Evolutionary conservation across 2,113 vertebrate species (phyloP).

Genomic region (Merops nubicus): DNA sequence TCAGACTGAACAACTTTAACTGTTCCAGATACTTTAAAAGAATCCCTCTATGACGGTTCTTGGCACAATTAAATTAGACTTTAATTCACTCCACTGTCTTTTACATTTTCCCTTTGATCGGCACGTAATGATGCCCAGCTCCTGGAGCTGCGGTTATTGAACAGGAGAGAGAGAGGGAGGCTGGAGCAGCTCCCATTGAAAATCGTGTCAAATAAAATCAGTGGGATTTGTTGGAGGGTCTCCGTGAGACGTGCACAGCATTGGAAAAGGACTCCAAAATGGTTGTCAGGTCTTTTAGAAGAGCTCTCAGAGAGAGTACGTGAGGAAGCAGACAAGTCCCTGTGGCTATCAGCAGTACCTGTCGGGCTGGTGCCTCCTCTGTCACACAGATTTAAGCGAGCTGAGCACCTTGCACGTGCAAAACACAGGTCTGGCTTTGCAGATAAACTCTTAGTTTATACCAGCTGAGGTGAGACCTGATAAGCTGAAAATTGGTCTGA

Average conservation of each 20-base stretch:
- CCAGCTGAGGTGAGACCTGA: not conserved
- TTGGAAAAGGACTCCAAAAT: not conserved
- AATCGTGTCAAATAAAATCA: slow-evolving; percentile 50
- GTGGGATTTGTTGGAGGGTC: slow-evolving; percentile 43
- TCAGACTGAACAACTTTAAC: not conserved
- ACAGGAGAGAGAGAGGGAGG: not conserved
- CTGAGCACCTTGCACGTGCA: not conserved
- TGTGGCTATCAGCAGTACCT: not conserved
- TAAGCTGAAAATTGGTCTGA: not conserved
- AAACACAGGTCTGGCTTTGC: not conserved
- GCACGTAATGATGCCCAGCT: not conserved
- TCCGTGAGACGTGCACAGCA: not conserved
- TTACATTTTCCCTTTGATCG: slow-evolving; percentile 50
- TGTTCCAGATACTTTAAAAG: not conserved
- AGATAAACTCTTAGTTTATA: not conserved
- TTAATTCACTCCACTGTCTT: slow-evolving; percentile 37
- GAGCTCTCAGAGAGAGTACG: not conserved
- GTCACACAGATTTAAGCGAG: not conserved
- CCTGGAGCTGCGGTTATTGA: slow-evolving; percentile 19
- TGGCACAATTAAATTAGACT: slow-evolving; percentile 58
- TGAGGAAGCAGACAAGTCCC: not conserved
- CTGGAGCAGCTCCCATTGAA: not conserved
- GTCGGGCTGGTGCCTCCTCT: not conserved
- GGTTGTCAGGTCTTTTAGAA: not conserved
- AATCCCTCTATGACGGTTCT: slow-evolving; percentile 11